Evolutionary conservation across 2,113 vertebrate genomes (phyloP).

Genomic region (Xiphias gladius): DNA sequence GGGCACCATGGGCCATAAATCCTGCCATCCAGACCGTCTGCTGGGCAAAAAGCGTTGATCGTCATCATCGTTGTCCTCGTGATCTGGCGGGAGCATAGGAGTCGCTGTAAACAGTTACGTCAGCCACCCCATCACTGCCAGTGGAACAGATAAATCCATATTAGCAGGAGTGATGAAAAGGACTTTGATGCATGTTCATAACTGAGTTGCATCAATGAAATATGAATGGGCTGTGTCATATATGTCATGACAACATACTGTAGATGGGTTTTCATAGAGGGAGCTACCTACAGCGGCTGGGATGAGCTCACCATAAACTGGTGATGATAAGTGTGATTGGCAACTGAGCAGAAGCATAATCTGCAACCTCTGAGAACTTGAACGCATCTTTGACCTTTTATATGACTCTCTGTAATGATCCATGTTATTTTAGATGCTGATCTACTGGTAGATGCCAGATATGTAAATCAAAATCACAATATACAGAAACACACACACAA

Average conservation of each 20-base stretch:
- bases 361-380: constrained; percentile 62
- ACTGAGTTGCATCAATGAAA: constrained; percentile 64
- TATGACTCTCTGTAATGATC: constrained; percentile 67
- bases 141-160: constrained; percentile 83
- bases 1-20: constrained; percentile 81
- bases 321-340: constrained; percentile 71
- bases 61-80: constrained; percentile 66
- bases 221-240: constrained; percentile 73
- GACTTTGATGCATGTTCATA: constrained; percentile 76
- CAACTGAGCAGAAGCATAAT: constrained; percentile 45
- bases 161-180: constrained; percentile 79
- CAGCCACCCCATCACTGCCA: constrained; percentile 77
- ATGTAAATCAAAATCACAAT: constrained; percentile 52
- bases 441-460: constrained; percentile 59
- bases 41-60: constrained; percentile 54
- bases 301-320: constrained; percentile 58
- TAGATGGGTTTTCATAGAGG: constrained; percentile 66
- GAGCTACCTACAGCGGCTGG: constrained; percentile 18
- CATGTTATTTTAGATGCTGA: constrained; percentile 63
- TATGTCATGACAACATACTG: constrained; percentile 78
- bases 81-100: constrained; percentile 59
- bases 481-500: not conserved
- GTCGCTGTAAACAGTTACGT: constrained; percentile 81
- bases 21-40: constrained; percentile 63
- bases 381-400: constrained; percentile 75